Base-by-base conservation (phyloP, 2,888 invertebrate species). In the Hetaerina titia region DNA sequence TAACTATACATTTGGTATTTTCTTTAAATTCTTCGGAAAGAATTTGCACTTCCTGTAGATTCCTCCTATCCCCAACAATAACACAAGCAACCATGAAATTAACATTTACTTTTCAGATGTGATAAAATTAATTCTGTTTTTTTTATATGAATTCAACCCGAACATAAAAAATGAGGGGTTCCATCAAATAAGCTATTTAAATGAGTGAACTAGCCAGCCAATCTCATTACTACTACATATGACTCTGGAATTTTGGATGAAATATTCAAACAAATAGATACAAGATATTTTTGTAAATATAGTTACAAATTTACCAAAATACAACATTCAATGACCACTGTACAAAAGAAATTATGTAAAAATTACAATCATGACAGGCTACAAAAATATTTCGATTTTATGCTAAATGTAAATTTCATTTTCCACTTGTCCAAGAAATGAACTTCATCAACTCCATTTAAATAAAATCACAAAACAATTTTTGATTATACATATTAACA, bases 381-480 rank as follows among this genome's bases (percentile, higher is more conserved):
- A 92, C 92, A 92, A 92, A 90, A 92, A 92, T 92, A 92, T 92
- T 57, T 74, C 17, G n/a, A 74, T 56, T 56, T 57, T 31, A 69
- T 69, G 69, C 45, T 69, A 74, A 92, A 56, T 69, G 69, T 92
- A 22, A 69, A 74, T 69, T 74, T 56, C 92, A 81, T 13, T 69
- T 74, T 57, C n/a, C 56, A 64, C 31, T 64, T 90, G 90, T 90
- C 64, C 63, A 64, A 19, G 64, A 45, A 31, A 90, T 69, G 64
- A 90, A 90, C 31, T 64, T 31, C 45, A 69, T 69, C 45, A 69
- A 45, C n/a, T 74, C 74, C 15, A 11, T 15, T 64, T 31, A 25
- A 90, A 92, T 56, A 56, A 57, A 13, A 69, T 17, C 56, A 56
- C 1, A 69, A 74, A 13, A 74, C 69, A 92, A 13, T 64, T 90